Evolutionary conservation across 2,797 vertebrate species (phyloP).

Genomic region (Protonibea diacanthus): DNA sequence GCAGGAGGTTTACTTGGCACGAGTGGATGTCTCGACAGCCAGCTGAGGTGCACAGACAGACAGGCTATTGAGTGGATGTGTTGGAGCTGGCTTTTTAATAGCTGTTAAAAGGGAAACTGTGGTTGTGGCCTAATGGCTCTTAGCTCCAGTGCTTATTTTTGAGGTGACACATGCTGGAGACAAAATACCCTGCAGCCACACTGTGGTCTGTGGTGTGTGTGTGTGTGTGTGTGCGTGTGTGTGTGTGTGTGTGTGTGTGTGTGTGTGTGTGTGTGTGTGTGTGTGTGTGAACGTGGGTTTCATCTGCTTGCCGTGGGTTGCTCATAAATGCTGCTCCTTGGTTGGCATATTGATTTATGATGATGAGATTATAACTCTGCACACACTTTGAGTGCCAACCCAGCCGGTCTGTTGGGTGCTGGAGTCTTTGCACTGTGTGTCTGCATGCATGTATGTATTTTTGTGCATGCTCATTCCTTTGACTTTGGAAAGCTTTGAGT

Average conservation of each 20-base stretch:
- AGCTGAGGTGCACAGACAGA: constrained; percentile 28
- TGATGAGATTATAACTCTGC: constrained; percentile 51
- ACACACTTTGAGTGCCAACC: constrained; percentile 13
- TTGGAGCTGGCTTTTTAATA: constrained; percentile 47
- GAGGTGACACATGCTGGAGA: constrained; percentile 47
- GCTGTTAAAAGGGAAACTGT: constrained; percentile 51
- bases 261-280: not conserved
- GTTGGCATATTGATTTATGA: constrained; percentile 48
- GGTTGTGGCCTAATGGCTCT: constrained; percentile 56
- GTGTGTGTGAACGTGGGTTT: constrained; percentile 1
- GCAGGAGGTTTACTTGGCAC: constrained; percentile 24
- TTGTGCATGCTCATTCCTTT: constrained; percentile 5
- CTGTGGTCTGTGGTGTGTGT: constrained; percentile 57
- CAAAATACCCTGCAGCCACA: constrained; percentile 42
- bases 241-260: constrained; percentile 4
- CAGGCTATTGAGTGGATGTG: constrained; percentile 42
- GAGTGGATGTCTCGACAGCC: constrained; percentile 22
- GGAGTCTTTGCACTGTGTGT: constrained; percentile 1
- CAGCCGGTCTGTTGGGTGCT: not conserved
- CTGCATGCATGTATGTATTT: constrained; percentile 10
- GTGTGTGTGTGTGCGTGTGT: too few relatives aligned
- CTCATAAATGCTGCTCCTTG: constrained; percentile 32
- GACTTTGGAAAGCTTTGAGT: not conserved
- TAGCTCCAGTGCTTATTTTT: constrained; percentile 57
- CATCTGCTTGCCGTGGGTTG: constrained; percentile 8